These are phyloP conservation scores for Drosophila takahashii DNA, from an alignment of 1,140 invertebrate species.

Conservation along the genomic window DNA sequence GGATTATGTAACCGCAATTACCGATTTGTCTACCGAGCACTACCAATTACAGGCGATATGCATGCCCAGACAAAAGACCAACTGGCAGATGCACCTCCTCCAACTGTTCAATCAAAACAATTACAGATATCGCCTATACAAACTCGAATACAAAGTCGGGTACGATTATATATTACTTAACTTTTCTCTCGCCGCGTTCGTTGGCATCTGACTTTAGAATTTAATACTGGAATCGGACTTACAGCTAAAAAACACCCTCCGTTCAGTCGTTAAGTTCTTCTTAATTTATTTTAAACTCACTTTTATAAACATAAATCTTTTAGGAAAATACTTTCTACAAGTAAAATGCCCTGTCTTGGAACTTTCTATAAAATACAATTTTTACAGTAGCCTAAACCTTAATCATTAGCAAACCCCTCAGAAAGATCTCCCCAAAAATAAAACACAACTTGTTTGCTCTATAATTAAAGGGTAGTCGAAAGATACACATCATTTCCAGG, in stretches of 20 bases:
- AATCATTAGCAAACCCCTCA: too few species aligned
- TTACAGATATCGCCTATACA: constrained; percentile 15
- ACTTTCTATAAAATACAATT: too few species aligned
- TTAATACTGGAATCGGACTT: not conserved
- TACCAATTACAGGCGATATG: constrained; percentile 45
- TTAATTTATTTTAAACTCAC: not conserved
- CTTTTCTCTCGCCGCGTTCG: constrained; percentile 21
- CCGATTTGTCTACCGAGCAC: constrained; percentile 43
- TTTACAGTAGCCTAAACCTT: too few species aligned
- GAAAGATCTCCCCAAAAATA: not conserved
- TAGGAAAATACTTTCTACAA: too few species aligned
- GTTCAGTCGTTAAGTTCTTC: not conserved
- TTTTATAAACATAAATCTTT: not conserved
- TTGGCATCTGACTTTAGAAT: constrained; percentile 35
- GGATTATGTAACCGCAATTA: constrained; percentile 45
- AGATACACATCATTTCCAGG: constrained; percentile 21
- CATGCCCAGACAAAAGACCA: constrained; percentile 35
- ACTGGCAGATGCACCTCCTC: constrained; percentile 12
- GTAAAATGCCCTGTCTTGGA: too few species aligned
- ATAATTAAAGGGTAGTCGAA: constrained; percentile 17
- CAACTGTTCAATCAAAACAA: constrained; percentile 48
- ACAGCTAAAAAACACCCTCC: not conserved
- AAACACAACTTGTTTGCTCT: not conserved
- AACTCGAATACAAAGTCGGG: constrained; percentile 16
- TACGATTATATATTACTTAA: constrained; percentile 35